Percentiles rank a stretch among this genome's conserved stretches.
phyloP scores from a whole-genome alignment of 2,888 invertebrate genomes.

The Hanleya hanleyi region DNA sequence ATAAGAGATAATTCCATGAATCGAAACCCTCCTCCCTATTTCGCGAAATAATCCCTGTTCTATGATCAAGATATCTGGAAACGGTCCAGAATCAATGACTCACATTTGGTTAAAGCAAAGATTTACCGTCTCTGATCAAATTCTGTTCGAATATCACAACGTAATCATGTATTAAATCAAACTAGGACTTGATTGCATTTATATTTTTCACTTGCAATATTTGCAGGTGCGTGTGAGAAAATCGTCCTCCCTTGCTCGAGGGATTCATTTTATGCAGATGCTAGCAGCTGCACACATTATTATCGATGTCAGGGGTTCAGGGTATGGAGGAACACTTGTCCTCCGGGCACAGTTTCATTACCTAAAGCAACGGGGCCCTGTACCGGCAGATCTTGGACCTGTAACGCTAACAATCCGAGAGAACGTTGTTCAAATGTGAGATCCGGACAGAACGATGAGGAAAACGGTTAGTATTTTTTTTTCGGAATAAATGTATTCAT shows the following conservation, averaged over 20 bases:
- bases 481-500: background rate
- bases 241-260: background rate
- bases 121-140: too few species aligned
- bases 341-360: background rate
- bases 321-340: background rate
- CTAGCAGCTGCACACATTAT: background rate
- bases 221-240: slow-evolving; percentile 2
- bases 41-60: too few species aligned
- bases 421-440: background rate
- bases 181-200: too few species aligned
- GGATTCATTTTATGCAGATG: background rate
- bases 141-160: too few species aligned
- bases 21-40: too few species aligned
- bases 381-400: background rate
- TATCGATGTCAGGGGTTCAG: background rate
- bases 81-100: too few species aligned
- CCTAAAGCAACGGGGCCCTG: background rate
- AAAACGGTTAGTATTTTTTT: background rate
- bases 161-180: too few species aligned
- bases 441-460: background rate
- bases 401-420: background rate
- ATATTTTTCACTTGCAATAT: too few species aligned
- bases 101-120: too few species aligned
- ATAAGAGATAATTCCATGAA: too few species aligned
- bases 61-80: too few species aligned